phyloP scores from a whole-genome alignment of 2,113 vertebrate species.

The Cercopithecus mona region DNA sequence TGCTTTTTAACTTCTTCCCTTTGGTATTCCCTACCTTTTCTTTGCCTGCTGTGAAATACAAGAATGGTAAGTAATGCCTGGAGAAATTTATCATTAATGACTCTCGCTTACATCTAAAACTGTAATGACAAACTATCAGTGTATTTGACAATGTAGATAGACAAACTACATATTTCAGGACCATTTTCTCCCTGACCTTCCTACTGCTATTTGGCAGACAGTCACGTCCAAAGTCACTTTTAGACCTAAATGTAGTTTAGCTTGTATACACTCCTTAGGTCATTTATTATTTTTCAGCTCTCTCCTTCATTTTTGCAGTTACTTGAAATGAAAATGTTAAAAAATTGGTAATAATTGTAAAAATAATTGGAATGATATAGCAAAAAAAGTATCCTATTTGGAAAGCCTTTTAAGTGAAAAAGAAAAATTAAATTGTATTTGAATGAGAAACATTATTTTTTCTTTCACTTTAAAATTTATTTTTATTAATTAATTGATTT shows the following conservation, averaged over 20 bases:
- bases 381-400: neutral
- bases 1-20: neutral
- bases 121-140: neutral
- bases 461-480: conserved; percentile 28
- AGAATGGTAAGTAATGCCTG: conserved; percentile 23
- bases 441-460: neutral
- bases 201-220: neutral
- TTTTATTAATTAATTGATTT: conserved; percentile 40
- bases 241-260: neutral
- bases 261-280: neutral
- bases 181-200: neutral
- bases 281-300: neutral
- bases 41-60: conserved; percentile 5
- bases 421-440: conserved; percentile 22
- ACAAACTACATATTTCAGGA: neutral
- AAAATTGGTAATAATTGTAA: conserved; percentile 30
- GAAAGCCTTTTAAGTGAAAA: conserved; percentile 38
- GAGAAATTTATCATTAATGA: conserved; percentile 23
- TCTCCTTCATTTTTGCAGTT: conserved; percentile 23
- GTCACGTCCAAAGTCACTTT: neutral
- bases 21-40: neutral
- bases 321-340: conserved; percentile 31
- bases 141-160: neutral
- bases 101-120: neutral
- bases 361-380: conserved; percentile 11